Evolutionary conservation across 2,797 vertebrate species (phyloP), one percentile per base, ranked within the genome.

Genomic region (Scolopax rusticola): DNA sequence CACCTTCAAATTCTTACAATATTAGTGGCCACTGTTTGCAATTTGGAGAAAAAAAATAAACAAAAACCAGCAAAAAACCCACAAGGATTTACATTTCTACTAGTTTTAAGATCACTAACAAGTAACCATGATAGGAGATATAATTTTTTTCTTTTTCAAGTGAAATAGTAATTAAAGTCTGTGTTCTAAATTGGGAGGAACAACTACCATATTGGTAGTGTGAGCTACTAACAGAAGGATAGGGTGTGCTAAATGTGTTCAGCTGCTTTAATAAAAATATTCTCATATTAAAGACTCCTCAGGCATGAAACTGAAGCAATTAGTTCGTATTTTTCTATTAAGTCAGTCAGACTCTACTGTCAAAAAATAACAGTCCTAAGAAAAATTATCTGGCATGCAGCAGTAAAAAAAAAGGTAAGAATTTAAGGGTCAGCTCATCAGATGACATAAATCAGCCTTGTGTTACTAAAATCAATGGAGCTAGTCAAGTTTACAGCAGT

Each of bases 261-360:
- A 68, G 54, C 54, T 28, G 30, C 56, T 89, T 80, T 57, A 92
- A 56, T 45, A 89, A 89, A 90, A 80, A 59, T 60, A 30, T 64
- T 71, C 16, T 80, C 32, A 6, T 87, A 53, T 32, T 84, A 91
- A 92, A 85, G 71, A 85, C 80, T 96, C 64, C 21, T 92, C 7
- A 0, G 57, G 53, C 61, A 77, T 87, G 82, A 92, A 94, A 85
- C 61, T 20, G 48, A 95, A 83, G 54, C 38, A 80, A 81, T 80
- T 89, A 89, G 11, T 70, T 90, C n/a, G 30, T 93, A 63, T 67
- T 93, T 82, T 93, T 81, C 50, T 80, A 16, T 73, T 70, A 78
- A 68, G 30, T 85, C 89, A 61, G 53, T 87, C 50, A 70, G 59
- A 68, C 45, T 74, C 21, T 76, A 23, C 23, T 89, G 75, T 84